Percentiles rank a stretch among this genome's conserved stretches.
Conservation (phyloP, 2,113 vertebrate genomes). For the Nansenia antarctica region DNA sequence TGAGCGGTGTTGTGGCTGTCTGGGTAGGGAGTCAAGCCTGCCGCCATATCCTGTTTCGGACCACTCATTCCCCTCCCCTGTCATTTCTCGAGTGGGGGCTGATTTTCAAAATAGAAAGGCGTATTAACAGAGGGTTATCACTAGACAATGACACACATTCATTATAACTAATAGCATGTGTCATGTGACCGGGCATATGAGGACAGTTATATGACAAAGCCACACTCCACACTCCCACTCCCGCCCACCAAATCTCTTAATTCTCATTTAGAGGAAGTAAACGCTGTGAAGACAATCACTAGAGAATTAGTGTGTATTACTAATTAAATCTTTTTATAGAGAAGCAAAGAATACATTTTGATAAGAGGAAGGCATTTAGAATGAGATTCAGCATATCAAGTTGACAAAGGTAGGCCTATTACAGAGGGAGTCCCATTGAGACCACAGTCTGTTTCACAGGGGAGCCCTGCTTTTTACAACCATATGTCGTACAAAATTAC, state of each 20-base stretch:
- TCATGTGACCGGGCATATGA: background rate
- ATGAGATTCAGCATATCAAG: too few species aligned
- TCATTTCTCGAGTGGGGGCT: background rate
- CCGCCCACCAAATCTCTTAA: background rate
- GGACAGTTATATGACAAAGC: too few species aligned
- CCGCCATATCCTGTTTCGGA: background rate
- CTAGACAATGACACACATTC: conserved; percentile 10
- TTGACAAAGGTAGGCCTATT: too few species aligned
- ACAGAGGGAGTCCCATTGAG: too few species aligned
- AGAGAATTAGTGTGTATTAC: background rate
- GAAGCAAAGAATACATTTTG: too few species aligned
- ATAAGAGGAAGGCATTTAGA: too few species aligned
- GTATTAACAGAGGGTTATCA: conserved; percentile 26
- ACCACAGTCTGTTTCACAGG: too few species aligned
- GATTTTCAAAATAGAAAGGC: conserved; percentile 23
- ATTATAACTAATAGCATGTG: conserved; percentile 11
- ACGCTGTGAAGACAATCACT: background rate
- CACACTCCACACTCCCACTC: background rate
- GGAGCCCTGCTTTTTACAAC: too few species aligned
- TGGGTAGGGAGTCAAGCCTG: background rate
- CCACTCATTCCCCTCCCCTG: background rate
- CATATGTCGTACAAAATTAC: too few species aligned
- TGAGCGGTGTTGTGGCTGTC: background rate
- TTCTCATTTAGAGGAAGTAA: background rate
- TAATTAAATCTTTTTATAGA: background rate